phyloP scores from a whole-genome alignment of 1,140 invertebrate species.

The Polypedilum vanderplanki region DNA sequence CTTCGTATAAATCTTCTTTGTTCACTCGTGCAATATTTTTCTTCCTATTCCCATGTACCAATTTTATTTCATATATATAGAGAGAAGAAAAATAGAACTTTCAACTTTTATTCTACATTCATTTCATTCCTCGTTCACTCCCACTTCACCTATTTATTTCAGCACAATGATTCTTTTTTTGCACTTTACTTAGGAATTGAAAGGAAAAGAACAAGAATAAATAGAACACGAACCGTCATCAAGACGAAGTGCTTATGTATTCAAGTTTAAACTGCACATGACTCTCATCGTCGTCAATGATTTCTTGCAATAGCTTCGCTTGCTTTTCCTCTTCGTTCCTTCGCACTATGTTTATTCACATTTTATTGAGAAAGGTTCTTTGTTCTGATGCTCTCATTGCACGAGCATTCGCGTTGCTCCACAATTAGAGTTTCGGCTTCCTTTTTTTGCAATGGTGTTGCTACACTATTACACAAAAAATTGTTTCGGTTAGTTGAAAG shows the following conservation, averaged over 20 bases:
- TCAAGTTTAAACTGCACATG: constrained; percentile 10
- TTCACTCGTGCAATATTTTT: not conserved
- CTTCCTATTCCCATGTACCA: not conserved
- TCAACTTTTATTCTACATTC: not conserved
- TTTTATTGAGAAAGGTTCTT: constrained; percentile 6
- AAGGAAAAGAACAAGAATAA: constrained; percentile 23
- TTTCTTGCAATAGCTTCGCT: not conserved
- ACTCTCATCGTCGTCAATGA: not conserved
- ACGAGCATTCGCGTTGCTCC: not conserved
- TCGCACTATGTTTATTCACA: no score
- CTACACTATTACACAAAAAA: constrained; percentile 13
- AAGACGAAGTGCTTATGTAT: not conserved
- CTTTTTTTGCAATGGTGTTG: constrained; percentile 11
- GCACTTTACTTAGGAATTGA: not conserved
- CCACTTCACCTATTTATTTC: constrained; percentile 24
- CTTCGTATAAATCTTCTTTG: not conserved
- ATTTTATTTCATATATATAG: not conserved
- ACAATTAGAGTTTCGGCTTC: not conserved
- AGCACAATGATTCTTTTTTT: not conserved
- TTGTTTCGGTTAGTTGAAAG: not conserved
- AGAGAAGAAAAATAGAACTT: not conserved
- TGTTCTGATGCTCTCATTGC: not conserved
- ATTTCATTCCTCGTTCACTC: not conserved
- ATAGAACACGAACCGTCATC: constrained; percentile 27
- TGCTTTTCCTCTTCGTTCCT: not conserved